Conservation (phyloP, 2,113 vertebrate species). For the Crocuta crocuta region DNA sequence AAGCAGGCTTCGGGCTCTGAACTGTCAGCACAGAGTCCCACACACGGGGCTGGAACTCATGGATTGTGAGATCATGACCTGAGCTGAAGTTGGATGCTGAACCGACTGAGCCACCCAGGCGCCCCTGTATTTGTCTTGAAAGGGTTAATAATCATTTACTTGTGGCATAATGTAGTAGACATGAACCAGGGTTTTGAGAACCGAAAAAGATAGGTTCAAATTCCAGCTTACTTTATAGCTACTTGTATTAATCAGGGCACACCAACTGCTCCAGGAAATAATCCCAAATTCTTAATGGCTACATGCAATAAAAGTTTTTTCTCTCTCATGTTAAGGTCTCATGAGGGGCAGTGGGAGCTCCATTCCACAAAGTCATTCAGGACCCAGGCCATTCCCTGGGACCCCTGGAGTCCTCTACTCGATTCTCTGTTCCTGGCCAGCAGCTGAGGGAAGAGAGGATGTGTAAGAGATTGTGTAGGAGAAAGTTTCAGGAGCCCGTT, state of each 20-base stretch:
- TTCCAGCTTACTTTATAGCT: neutral
- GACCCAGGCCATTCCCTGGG: neutral
- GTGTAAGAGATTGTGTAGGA: neutral
- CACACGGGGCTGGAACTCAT: too few relatives aligned
- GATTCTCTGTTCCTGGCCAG: neutral
- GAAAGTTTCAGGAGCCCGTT: neutral
- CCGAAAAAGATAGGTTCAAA: constrained; percentile 20
- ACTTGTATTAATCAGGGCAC: neutral
- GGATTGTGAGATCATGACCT: too few relatives aligned
- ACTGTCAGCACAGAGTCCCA: too few relatives aligned
- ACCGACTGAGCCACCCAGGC: too few relatives aligned
- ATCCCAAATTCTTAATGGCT: neutral
- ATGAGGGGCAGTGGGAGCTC: neutral
- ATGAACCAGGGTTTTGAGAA: neutral
- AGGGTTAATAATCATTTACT: constrained; percentile 47
- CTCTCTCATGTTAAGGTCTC: neutral
- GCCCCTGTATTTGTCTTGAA: neutral
- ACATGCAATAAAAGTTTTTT: neutral
- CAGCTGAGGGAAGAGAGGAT: neutral
- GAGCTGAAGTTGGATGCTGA: too few relatives aligned
- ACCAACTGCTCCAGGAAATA: neutral
- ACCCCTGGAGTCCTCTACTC: neutral
- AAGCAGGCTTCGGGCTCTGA: too few relatives aligned
- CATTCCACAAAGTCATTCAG: neutral
- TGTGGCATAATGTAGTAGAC: neutral